Conservation (phyloP, 2,888 invertebrate genomes). For the Melieria omissa region DNA sequence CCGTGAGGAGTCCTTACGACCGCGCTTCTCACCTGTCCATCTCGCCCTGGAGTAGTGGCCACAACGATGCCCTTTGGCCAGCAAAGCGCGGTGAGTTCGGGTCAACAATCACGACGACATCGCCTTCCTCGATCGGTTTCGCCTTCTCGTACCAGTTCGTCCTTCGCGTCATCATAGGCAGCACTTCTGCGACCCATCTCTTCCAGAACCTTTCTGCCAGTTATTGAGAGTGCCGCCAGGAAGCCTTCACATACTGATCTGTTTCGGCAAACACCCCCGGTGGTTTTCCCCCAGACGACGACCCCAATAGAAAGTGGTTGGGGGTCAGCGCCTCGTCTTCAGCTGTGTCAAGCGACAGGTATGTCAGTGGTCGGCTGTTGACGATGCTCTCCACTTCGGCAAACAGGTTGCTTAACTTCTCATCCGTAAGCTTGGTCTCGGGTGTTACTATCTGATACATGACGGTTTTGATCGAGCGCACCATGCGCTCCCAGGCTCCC, state of each 20-base stretch:
- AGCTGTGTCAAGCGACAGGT: constrained; percentile 10
- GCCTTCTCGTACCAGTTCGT: constrained; percentile 35
- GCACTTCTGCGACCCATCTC: constrained; percentile 52
- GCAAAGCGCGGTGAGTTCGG: constrained; percentile 25
- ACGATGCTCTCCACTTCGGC: constrained; percentile 32
- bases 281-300: constrained; percentile 36
- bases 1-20: constrained; percentile 5
- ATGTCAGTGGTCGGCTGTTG: constrained; percentile 39
- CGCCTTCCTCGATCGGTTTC: constrained; percentile 30
- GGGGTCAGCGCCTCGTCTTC: background rate
- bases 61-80: constrained; percentile 35
- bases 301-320: constrained; percentile 8
- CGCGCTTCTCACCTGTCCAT: constrained; percentile 11
- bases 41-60: background rate
- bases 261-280: constrained; percentile 37
- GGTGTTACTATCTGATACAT: constrained; percentile 5
- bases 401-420: background rate
- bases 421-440: background rate
- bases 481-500: background rate
- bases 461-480: background rate
- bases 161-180: constrained; percentile 31
- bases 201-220: constrained; percentile 49
- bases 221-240: constrained; percentile 43
- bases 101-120: constrained; percentile 19
- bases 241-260: constrained; percentile 46